phyloP scores from a whole-genome alignment of 2,113 vertebrate species.

The Litocranius walleri region DNA sequence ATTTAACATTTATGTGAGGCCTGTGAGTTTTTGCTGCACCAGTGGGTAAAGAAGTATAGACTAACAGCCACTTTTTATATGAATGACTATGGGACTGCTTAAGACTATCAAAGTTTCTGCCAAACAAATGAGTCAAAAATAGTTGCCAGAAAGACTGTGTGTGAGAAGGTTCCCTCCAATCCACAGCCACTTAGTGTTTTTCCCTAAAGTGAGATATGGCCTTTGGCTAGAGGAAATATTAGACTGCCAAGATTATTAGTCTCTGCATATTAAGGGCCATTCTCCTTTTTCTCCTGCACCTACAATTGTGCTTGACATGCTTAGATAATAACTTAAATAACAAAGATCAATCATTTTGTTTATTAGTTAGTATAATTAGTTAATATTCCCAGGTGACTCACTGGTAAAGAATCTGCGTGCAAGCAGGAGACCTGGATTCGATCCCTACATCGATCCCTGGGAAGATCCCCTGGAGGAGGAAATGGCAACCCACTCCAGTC shows the following conservation, averaged over 20 bases:
- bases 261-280: background rate
- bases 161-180: background rate
- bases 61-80: background rate
- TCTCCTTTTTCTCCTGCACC: background rate
- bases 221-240: background rate
- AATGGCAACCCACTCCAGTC: background rate
- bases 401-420: background rate
- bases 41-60: background rate
- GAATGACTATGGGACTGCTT: fast-evolving
- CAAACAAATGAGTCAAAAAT: background rate
- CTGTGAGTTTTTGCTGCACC: background rate
- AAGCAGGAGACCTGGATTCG: background rate
- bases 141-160: background rate
- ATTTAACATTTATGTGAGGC: background rate
- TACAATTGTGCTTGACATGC: background rate
- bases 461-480: background rate
- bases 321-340: background rate
- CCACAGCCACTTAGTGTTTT: background rate
- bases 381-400: background rate
- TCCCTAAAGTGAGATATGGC: background rate
- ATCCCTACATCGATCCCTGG: background rate
- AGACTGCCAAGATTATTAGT: too few species aligned
- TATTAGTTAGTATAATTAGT: background rate
- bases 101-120: background rate
- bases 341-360: background rate